Conservation (phyloP, 2,888 invertebrate species). For the Chelonus formosanus region DNA sequence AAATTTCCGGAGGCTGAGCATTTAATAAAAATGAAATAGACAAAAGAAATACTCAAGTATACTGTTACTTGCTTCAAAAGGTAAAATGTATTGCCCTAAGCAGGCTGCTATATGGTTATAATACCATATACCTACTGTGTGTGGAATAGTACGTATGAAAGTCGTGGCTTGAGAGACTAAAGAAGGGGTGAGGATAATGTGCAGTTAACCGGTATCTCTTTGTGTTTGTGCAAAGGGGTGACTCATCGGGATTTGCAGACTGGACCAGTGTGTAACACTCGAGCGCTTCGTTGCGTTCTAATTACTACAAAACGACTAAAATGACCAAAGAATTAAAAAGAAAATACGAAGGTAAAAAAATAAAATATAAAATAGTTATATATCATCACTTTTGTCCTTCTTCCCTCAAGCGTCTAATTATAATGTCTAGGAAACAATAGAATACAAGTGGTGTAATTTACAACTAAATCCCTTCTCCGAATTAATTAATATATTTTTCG, state of each 20-base stretch:
- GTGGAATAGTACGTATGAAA: neutral
- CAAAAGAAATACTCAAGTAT: constrained; percentile 12
- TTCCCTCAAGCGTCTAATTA: too few relatives aligned
- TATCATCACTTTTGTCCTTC: too few relatives aligned
- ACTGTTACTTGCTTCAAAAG: constrained; percentile 23
- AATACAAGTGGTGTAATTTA: too few relatives aligned
- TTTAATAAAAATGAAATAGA: constrained; percentile 17
- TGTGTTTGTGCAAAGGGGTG: constrained; percentile 35
- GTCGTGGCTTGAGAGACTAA: constrained; percentile 22
- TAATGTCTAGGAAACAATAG: too few relatives aligned
- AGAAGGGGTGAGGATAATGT: constrained; percentile 36
- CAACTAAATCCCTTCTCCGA: too few relatives aligned
- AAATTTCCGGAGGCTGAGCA: neutral
- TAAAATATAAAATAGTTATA: neutral
- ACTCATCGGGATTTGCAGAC: constrained; percentile 34
- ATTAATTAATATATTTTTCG: constrained; percentile 37
- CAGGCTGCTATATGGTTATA: constrained; percentile 5
- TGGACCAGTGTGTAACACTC: constrained; percentile 35
- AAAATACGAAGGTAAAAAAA: constrained; percentile 1
- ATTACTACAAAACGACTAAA: constrained; percentile 32
- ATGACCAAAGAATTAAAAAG: constrained; percentile 12
- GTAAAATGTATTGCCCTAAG: constrained; percentile 21
- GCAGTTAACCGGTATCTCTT: constrained; percentile 38
- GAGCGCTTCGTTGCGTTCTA: constrained; percentile 31
- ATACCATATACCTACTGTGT: neutral